Percentiles rank a stretch among this genome's conserved stretches.
Conservation (phyloP, 2,888 invertebrate genomes). For the Crepidodera aurea region DNA sequence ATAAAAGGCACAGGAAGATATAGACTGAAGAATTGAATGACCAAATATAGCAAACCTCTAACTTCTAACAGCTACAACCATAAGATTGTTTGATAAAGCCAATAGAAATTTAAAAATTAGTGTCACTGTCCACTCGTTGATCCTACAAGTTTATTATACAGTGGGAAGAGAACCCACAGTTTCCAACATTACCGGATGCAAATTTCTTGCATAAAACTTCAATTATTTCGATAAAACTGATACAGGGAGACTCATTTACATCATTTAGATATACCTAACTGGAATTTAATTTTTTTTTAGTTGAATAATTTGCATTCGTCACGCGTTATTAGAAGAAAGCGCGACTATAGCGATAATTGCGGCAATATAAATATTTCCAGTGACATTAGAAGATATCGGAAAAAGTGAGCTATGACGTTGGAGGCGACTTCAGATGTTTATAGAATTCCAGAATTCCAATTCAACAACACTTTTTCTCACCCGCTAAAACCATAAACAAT, state of each 20-base stretch:
- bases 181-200: conserved; percentile 22
- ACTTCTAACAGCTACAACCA: too few species aligned
- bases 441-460: too few species aligned
- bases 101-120: too few species aligned
- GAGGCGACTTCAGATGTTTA: too few species aligned
- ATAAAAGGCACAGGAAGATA: too few species aligned
- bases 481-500: neutral
- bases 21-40: too few species aligned
- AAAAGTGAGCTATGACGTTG: too few species aligned
- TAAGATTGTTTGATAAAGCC: too few species aligned
- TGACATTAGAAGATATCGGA: too few species aligned
- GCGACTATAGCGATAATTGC: conserved; percentile 15
- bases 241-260: conserved; percentile 27
- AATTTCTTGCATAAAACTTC: conserved; percentile 29
- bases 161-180: neutral
- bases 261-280: conserved; percentile 29
- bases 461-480: too few species aligned
- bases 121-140: neutral
- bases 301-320: neutral
- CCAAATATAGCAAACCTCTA: too few species aligned
- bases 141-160: conserved; percentile 3
- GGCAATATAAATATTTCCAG: neutral
- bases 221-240: conserved; percentile 35
- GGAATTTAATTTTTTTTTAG: conserved; percentile 19
- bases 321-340: neutral